phyloP scores from a whole-genome alignment of 2,888 invertebrate genomes.

The Antheraea assamensis region DNA sequence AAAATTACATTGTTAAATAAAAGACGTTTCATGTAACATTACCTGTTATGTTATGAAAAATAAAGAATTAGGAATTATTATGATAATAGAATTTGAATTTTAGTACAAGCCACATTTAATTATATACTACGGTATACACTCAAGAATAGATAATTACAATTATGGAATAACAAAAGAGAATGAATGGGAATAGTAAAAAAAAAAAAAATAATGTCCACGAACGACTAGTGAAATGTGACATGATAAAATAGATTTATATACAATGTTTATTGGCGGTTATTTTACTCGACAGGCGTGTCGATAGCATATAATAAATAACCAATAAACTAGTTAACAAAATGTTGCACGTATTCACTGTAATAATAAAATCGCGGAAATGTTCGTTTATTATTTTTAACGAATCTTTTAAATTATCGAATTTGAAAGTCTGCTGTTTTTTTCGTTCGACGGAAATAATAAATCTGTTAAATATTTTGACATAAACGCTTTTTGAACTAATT shows the following conservation, averaged over 20 bases:
- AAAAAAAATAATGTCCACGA: not conserved
- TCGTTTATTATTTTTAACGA: not conserved
- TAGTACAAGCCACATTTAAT: too few relatives aligned
- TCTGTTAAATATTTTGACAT: not conserved
- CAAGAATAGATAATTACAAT: too few relatives aligned
- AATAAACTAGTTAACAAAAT: not conserved
- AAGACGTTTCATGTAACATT: too few relatives aligned
- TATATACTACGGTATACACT: too few relatives aligned
- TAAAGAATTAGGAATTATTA: too few relatives aligned
- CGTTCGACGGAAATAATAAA: not conserved
- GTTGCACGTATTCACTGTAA: not conserved
- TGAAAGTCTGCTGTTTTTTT: not conserved
- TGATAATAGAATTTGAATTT: too few relatives aligned
- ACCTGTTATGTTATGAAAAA: too few relatives aligned
- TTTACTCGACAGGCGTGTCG: not conserved
- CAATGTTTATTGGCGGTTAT: not conserved
- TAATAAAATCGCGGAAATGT: not conserved
- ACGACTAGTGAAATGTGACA: not conserved
- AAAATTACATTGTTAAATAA: too few relatives aligned
- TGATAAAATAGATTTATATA: not conserved
- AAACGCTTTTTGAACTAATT: not conserved
- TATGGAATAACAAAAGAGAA: too few relatives aligned
- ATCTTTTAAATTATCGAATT: not conserved
- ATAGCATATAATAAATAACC: not conserved
- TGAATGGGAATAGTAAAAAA: not conserved